Conservation (phyloP, 2,113 vertebrate species). For the Taurulus bubalis region DNA sequence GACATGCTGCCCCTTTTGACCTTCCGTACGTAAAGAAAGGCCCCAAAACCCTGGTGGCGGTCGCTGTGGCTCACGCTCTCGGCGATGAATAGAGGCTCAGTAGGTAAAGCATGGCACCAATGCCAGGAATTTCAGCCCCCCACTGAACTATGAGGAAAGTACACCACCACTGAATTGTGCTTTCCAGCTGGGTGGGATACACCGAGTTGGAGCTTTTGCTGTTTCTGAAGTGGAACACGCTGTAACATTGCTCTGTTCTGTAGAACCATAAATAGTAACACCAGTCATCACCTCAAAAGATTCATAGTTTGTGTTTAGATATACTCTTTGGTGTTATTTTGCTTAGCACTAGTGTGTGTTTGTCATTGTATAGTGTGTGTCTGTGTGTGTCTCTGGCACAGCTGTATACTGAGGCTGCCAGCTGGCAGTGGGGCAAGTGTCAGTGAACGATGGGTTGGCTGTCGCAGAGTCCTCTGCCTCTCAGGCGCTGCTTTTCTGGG, state of each 20-base stretch:
- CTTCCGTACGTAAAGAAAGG: constrained; percentile 10
- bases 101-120: constrained; percentile 62
- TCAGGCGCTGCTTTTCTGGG: constrained; percentile 29
- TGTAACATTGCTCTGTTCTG: not conserved
- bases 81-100: constrained; percentile 66
- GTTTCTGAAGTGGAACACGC: not conserved
- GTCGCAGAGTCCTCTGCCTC: constrained; percentile 19
- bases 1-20: constrained; percentile 45
- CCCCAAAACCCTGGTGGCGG: constrained; percentile 15
- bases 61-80: constrained; percentile 21
- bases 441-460: constrained; percentile 35
- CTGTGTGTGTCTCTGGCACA: constrained; percentile 54
- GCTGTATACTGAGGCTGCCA: constrained; percentile 59
- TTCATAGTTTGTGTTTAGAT: constrained; percentile 19
- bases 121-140: constrained; percentile 65
- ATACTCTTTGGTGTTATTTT: constrained; percentile 13
- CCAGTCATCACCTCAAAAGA: constrained; percentile 14
- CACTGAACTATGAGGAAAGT: constrained; percentile 38
- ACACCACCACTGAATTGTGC: constrained; percentile 5
- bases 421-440: constrained; percentile 53
- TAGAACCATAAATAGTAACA: constrained; percentile 2
- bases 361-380: constrained; percentile 20
- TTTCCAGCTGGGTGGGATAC: constrained; percentile 28
- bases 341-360: constrained; percentile 21
- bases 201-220: not conserved